Base-by-base conservation (phyloP, 2,113 vertebrate genomes). In the Anser cygnoides region DNA sequence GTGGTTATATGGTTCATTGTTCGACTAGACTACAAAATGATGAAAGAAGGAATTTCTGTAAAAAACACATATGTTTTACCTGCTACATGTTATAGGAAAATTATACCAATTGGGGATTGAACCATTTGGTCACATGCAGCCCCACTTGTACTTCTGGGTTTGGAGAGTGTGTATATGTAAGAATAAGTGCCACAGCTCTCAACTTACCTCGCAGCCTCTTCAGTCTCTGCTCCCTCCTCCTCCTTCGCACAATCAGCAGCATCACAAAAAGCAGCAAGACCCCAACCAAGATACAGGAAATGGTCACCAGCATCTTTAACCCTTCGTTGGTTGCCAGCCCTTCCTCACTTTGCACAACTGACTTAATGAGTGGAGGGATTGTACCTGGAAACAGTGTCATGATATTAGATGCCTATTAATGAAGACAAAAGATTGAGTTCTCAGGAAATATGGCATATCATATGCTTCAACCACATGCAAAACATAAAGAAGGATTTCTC, bases 291-390 rank as follows among this genome's bases (percentile, higher is more conserved):
- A 99, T 98, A 59, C 99, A 99, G 92, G 99, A 99, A 96, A 99
- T 98, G 95, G 99, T 99, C 97, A 99, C 99, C 98, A 99, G 98
- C 99, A 99, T 99, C 98, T 99, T 99, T 68, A 99, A 98, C 29
- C 99, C 99, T 72, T 99, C 98, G 11, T 99, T 99, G 98, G 98
- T 99, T 4, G 98, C 98, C 98, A 99, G 98, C 92, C 99, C 99
- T 94, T 98, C 99, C 66, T 99, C 98, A 29, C 98, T 99, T 83
- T 99, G 98, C 84, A 99, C 99, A 62, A 99, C 99, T 11, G 98
- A 99, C 86, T 99, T 99, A 95, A 99, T 98, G 97, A 99, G 98
- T 50, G 99, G 99, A 76, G 99, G 99, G 95, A 99, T 99, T 72
- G 99, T 99, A 97, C 99, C 99, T 99, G 96, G 35, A 95, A 95